Evolutionary conservation across 2,888 invertebrate species (phyloP).

Genomic region (Eilema sororculum): DNA sequence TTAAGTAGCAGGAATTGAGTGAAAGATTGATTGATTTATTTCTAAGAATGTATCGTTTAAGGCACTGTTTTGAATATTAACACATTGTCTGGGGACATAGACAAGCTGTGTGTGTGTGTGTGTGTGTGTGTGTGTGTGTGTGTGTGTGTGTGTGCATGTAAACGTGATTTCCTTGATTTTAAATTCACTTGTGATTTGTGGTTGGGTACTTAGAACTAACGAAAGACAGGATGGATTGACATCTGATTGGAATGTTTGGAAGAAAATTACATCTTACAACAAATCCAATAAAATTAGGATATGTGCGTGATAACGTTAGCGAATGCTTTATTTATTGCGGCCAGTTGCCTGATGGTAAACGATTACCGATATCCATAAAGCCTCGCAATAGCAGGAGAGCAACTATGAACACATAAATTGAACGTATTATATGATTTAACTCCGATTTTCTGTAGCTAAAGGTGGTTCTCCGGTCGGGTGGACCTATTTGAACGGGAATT

Average conservation of each 20-base stretch:
- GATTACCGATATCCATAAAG: background rate
- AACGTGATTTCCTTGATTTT: constrained; percentile 15
- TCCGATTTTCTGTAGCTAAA: background rate
- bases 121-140: background rate
- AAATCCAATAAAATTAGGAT: background rate
- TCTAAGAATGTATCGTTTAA: constrained; percentile 23
- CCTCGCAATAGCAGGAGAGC: background rate
- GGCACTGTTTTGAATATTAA: constrained; percentile 23
- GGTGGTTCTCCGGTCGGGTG: too few species aligned
- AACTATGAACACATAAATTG: background rate
- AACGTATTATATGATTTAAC: too few species aligned
- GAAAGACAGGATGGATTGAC: background rate
- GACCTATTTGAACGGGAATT: too few species aligned
- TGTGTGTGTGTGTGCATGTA: background rate
- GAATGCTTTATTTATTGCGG: too few species aligned
- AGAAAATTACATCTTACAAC: background rate
- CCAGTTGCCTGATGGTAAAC: background rate
- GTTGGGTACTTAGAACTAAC: background rate
- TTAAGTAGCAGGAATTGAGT: constrained; percentile 17
- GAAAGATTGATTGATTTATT: constrained; percentile 27
- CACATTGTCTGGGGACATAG: constrained; percentile 15
- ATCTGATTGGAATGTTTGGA: background rate
- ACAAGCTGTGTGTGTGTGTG: background rate
- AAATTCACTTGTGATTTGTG: background rate
- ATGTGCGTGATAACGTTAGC: background rate